phyloP scores from a whole-genome alignment of 2,797 vertebrate species.

The Tokudaia muenninki region DNA sequence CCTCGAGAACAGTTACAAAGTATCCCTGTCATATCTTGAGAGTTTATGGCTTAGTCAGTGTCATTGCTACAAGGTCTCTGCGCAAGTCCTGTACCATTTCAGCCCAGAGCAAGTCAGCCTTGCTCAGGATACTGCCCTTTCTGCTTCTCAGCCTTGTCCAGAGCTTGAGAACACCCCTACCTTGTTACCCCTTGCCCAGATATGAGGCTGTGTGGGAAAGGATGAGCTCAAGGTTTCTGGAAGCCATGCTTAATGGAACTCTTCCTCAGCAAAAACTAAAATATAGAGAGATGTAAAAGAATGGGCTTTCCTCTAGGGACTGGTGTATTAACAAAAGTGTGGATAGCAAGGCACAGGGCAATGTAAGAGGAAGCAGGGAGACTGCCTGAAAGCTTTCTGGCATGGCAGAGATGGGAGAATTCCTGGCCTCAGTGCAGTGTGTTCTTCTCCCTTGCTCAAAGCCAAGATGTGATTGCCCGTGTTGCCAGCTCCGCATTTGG shows the following conservation, averaged over 20 bases:
- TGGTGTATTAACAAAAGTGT: not conserved
- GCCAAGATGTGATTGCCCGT: not conserved
- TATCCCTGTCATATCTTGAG: not conserved
- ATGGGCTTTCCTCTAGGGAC: not conserved
- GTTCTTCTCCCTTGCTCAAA: not conserved
- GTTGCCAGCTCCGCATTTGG: not conserved
- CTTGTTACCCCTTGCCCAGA: not conserved
- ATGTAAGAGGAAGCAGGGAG: not conserved
- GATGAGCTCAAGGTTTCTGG: not conserved
- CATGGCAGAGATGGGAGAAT: not conserved
- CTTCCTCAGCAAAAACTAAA: not conserved
- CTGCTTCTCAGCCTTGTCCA: not conserved
- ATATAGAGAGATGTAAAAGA: slow-evolving; percentile 19
- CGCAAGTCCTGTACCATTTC: not conserved
- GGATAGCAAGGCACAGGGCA: not conserved
- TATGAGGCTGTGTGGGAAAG: not conserved
- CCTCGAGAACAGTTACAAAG: not conserved
- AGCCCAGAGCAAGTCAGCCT: not conserved
- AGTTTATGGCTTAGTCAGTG: not conserved
- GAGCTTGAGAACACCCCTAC: not conserved
- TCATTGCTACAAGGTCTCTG: not conserved
- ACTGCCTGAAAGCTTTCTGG: not conserved
- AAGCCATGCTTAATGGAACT: slow-evolving; percentile 8
- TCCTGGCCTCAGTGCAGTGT: not conserved
- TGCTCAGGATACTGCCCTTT: not conserved